A percentile compares a stretch with the other conserved stretches of the same genome.
Conservation (phyloP, 2,113 vertebrate genomes). For the Serinus canaria region DNA sequence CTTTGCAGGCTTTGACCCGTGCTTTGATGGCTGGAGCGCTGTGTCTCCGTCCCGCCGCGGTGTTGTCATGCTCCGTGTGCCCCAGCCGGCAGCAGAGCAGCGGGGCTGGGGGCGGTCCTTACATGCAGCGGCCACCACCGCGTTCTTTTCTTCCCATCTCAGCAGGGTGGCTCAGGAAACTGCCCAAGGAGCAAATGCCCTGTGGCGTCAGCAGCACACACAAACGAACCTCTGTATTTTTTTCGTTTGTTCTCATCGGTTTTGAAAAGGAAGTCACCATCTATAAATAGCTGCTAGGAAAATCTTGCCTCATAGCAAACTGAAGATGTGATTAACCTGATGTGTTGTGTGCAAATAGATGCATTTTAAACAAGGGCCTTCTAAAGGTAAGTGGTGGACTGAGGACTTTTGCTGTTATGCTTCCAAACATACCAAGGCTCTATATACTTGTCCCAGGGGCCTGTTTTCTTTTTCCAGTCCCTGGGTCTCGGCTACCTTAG, state of each 20-base stretch:
- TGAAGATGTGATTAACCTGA: not conserved
- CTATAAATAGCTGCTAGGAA: conserved; percentile 18
- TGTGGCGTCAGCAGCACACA: not conserved
- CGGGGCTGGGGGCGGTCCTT: accelerated
- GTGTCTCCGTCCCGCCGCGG: not conserved
- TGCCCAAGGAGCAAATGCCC: not conserved
- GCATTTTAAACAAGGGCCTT: not conserved
- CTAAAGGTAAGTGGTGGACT: not conserved
- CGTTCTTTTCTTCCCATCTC: not conserved
- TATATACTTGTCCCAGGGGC: not conserved
- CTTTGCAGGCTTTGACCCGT: not conserved
- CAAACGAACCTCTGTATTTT: not conserved
- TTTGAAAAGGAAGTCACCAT: not conserved
- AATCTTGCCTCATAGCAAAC: not conserved
- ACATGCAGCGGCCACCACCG: not conserved
- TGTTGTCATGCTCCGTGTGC: accelerated
- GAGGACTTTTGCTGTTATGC: not conserved
- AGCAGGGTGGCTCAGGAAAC: not conserved
- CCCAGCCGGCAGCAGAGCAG: not conserved
- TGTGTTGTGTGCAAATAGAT: not conserved
- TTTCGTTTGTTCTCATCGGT: not conserved
- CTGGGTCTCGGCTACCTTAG: not conserved
- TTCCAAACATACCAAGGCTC: not conserved
- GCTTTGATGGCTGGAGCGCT: not conserved
- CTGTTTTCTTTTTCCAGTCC: not conserved